phyloP scores from a whole-genome alignment of 1,140 invertebrate species.

The Galleria mellonella region DNA sequence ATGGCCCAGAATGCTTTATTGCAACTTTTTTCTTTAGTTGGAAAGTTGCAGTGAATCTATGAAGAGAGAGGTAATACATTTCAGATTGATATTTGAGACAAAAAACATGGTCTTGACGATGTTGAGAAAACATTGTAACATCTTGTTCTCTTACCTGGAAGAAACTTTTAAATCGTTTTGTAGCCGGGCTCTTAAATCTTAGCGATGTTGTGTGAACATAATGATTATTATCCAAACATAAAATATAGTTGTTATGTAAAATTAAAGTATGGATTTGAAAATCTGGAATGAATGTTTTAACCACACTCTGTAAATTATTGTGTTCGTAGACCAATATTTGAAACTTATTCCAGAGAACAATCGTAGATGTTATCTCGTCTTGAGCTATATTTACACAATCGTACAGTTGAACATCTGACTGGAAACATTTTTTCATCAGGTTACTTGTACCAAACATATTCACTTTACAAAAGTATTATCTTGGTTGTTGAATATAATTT shows the following conservation, averaged over 20 bases:
- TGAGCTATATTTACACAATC: slow-evolving; percentile 33
- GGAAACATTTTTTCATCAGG: slow-evolving; percentile 19
- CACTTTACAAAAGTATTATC: slow-evolving; percentile 3
- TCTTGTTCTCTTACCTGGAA: slow-evolving; percentile 26
- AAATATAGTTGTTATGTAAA: slow-evolving; percentile 32
- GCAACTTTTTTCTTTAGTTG: slow-evolving; percentile 16
- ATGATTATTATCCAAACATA: slow-evolving; percentile 35
- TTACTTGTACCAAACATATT: slow-evolving; percentile 12
- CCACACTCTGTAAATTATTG: slow-evolving; percentile 20
- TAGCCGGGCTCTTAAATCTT: slow-evolving; percentile 38
- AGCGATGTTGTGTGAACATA: slow-evolving; percentile 31
- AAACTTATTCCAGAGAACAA: slow-evolving; percentile 49
- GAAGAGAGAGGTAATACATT: slow-evolving; percentile 22
- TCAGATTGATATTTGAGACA: slow-evolving; percentile 28
- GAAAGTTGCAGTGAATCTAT: slow-evolving; percentile 30
- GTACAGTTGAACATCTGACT: slow-evolving; percentile 17
- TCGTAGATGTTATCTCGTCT: slow-evolving; percentile 18
- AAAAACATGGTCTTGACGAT: slow-evolving; percentile 17
- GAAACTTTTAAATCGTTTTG: slow-evolving; percentile 29
- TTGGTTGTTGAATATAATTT: too few relatives aligned
- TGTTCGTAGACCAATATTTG: slow-evolving; percentile 48
- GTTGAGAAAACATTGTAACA: slow-evolving; percentile 14
- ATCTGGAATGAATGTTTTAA: slow-evolving; percentile 26
- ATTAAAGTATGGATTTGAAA: slow-evolving; percentile 30
- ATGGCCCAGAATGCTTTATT: slow-evolving; percentile 5